phyloP scores from a whole-genome alignment of 35 echinoderm and acorn worm species.

The Lytechinus pictus region DNA sequence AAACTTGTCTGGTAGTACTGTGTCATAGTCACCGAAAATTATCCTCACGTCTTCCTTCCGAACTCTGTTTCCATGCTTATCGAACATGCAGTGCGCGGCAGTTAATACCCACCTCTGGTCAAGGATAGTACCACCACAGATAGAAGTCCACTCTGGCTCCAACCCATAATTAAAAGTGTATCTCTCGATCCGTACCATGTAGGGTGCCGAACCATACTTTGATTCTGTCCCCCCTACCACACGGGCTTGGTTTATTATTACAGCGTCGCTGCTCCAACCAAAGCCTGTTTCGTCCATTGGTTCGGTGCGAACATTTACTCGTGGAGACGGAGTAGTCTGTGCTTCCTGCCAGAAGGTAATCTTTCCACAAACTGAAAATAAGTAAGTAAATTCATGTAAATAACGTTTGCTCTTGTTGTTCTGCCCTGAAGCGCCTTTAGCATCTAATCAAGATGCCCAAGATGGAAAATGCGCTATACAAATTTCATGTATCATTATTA shows the following conservation, averaged over 20 bases:
- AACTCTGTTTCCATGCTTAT: background rate
- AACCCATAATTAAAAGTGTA: background rate
- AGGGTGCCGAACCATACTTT: conserved; percentile 77
- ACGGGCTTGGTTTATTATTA: background rate
- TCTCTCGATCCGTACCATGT: conserved; percentile 61
- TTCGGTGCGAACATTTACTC: conserved; percentile 40
- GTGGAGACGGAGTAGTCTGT: conserved; percentile 59
- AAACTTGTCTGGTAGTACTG: conserved; percentile 7
- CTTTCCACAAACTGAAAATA: background rate
- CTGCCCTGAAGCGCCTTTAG: too few species aligned
- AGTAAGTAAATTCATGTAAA: background rate
- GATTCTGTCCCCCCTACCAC: conserved; percentile 70
- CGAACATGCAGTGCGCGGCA: conserved; percentile 67
- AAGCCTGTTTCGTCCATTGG: background rate
- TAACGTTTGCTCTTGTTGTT: too few species aligned
- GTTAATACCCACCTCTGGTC: conserved; percentile 82
- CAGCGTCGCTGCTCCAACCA: background rate
- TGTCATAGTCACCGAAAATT: conserved; percentile 79
- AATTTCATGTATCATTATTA: too few species aligned
- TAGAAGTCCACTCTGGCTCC: conserved; percentile 22
- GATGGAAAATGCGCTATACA: too few species aligned
- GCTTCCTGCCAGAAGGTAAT: background rate
- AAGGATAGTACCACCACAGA: conserved; percentile 74
- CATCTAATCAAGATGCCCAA: too few species aligned
- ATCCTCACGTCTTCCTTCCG: background rate